phyloP scores from a whole-genome alignment of 2,113 vertebrate species.

The Scopus umbretta region DNA sequence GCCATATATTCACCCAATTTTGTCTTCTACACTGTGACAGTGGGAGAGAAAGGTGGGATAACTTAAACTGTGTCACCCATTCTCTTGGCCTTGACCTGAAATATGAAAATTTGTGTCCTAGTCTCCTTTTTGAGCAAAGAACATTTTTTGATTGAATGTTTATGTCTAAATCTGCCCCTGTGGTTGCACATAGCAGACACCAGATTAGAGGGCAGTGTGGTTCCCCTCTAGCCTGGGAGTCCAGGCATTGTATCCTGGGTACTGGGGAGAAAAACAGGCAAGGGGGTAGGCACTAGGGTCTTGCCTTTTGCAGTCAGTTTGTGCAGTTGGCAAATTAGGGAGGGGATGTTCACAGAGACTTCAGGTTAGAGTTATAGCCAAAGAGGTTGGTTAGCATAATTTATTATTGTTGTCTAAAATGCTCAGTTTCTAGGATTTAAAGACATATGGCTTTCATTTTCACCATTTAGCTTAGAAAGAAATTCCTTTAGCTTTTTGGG shows the following conservation, averaged over 20 bases:
- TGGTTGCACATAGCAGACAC: background rate
- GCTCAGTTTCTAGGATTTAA: background rate
- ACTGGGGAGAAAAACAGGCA: background rate
- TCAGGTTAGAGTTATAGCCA: background rate
- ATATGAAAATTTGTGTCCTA: background rate
- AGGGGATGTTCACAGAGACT: background rate
- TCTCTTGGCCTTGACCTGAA: background rate
- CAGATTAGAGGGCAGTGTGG: rapidly evolving
- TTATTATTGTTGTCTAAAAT: background rate
- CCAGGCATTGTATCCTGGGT: background rate
- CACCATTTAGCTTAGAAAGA: background rate
- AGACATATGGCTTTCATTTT: background rate
- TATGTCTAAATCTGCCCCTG: background rate
- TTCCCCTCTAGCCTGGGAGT: background rate
- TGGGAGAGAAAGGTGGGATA: background rate
- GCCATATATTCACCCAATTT: background rate
- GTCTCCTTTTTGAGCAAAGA: background rate
- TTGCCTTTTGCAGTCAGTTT: background rate
- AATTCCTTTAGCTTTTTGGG: background rate
- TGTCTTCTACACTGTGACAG: background rate
- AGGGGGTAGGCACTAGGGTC: too few relatives aligned
- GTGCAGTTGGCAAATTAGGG: background rate
- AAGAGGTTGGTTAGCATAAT: background rate
- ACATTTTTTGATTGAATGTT: background rate
- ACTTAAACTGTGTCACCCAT: background rate